phyloP scores from a whole-genome alignment of 2,888 invertebrate species.

The Chymomyza amoena region DNA sequence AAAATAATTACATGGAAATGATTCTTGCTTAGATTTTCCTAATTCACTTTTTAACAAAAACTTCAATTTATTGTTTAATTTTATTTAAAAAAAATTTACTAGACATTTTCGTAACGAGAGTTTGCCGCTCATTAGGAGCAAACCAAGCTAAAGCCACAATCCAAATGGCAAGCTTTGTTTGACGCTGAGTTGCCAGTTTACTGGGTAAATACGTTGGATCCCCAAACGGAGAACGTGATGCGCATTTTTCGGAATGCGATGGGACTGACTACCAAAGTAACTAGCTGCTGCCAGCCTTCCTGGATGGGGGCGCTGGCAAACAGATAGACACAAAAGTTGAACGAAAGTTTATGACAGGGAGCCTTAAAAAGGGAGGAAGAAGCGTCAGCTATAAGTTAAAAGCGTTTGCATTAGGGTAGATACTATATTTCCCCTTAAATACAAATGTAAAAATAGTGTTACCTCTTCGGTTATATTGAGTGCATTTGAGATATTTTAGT shows the following conservation, averaged over 20 bases:
- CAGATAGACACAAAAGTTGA: conserved; percentile 56
- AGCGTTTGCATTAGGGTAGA: background rate
- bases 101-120: background rate
- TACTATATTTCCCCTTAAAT: background rate
- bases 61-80: no score
- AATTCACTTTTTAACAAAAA: no score
- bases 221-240: conserved; percentile 67
- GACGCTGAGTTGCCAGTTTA: conserved; percentile 46
- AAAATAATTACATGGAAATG: conserved; percentile 38
- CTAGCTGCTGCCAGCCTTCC: background rate
- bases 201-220: conserved; percentile 63
- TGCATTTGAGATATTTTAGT: background rate
- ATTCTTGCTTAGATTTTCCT: conserved; percentile 8
- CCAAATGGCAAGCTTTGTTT: background rate
- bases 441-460: background rate
- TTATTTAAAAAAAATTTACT: no score
- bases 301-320: conserved; percentile 9
- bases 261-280: background rate
- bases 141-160: conserved; percentile 1
- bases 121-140: conserved; percentile 41
- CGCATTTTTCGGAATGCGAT: conserved; percentile 69
- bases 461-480: background rate
- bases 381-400: background rate
- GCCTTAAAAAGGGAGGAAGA: conserved; percentile 10
- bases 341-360: conserved; percentile 56